phyloP scores from a whole-genome alignment of 2,888 invertebrate species.

The Drosophila tanythrix region DNA sequence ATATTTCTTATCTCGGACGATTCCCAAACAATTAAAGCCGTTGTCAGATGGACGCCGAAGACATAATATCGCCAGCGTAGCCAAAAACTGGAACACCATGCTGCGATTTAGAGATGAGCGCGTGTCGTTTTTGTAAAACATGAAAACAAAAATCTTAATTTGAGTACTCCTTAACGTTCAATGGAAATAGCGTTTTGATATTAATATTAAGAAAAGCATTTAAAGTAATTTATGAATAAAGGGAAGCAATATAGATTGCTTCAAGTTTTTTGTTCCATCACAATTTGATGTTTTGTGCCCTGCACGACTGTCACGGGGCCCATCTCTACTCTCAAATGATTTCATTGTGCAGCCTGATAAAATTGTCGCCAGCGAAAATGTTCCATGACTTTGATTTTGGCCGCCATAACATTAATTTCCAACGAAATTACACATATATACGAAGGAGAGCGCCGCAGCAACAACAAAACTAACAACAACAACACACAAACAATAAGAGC shows the following conservation, averaged over 20 bases:
- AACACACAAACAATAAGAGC: conserved; percentile 30
- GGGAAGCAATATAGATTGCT: neutral
- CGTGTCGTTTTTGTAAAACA: neutral
- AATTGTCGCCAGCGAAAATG: conserved; percentile 83
- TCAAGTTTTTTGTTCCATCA: neutral
- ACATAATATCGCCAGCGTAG: conserved; percentile 75
- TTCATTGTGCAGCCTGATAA: conserved; percentile 82
- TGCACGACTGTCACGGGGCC: conserved; percentile 12
- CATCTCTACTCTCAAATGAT: conserved; percentile 56
- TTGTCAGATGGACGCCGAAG: conserved; percentile 66
- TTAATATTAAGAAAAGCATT: neutral
- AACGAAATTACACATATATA: conserved; percentile 71
- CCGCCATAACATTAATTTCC: conserved; percentile 81
- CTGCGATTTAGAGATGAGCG: conserved; percentile 14
- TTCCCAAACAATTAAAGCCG: conserved; percentile 49
- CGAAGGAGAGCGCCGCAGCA: conserved; percentile 24
- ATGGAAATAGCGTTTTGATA: neutral
- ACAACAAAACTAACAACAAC: conserved; percentile 21
- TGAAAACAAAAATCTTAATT: neutral
- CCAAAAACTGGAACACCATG: conserved; percentile 32
- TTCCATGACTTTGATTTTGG: conserved; percentile 80
- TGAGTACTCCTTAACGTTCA: neutral
- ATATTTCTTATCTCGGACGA: conserved; percentile 31
- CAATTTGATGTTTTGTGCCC: neutral
- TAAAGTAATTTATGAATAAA: neutral